These are phyloP conservation scores for Zonitis immaculata DNA, from an alignment of 2,888 invertebrate species.

Conservation along the genomic window DNA sequence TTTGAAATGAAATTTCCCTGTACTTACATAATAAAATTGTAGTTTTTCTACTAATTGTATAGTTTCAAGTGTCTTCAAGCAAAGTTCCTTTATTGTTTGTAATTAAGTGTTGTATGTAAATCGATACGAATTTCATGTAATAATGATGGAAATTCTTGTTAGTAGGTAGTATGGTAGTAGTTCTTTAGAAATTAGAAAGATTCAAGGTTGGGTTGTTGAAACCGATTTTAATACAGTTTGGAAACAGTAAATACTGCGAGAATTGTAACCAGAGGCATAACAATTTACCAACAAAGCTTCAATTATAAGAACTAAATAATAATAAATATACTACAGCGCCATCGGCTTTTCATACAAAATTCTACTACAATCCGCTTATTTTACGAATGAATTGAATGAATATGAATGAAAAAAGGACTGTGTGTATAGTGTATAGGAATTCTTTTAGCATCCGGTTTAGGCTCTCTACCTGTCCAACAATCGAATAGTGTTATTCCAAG, in stretches of 20 bases:
- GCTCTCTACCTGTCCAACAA: background rate
- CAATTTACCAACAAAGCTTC: background rate
- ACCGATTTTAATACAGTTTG: slow-evolving; percentile 4
- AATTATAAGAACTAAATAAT: background rate
- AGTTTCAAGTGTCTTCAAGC: background rate
- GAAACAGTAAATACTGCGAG: background rate
- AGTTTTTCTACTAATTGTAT: background rate
- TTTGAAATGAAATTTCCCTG: too few species aligned
- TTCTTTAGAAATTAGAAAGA: slow-evolving; percentile 15
- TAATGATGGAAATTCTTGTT: slow-evolving; percentile 11
- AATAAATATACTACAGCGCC: background rate
- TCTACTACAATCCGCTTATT: background rate
- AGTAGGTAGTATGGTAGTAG: too few species aligned
- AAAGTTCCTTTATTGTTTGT: background rate
- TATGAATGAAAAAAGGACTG: too few species aligned
- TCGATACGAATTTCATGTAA: slow-evolving; percentile 7
- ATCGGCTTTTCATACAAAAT: background rate
- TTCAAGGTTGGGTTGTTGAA: slow-evolving; percentile 14
- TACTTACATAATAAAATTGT: background rate
- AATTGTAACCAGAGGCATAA: background rate
- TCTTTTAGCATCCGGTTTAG: background rate
- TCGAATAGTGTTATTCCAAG: background rate
- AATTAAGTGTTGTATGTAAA: slow-evolving; percentile 1
- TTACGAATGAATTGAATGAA: background rate
- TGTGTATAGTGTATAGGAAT: too few species aligned